Base-by-base conservation (phyloP, 2,113 vertebrate genomes). In the Leptosomus discolor region DNA sequence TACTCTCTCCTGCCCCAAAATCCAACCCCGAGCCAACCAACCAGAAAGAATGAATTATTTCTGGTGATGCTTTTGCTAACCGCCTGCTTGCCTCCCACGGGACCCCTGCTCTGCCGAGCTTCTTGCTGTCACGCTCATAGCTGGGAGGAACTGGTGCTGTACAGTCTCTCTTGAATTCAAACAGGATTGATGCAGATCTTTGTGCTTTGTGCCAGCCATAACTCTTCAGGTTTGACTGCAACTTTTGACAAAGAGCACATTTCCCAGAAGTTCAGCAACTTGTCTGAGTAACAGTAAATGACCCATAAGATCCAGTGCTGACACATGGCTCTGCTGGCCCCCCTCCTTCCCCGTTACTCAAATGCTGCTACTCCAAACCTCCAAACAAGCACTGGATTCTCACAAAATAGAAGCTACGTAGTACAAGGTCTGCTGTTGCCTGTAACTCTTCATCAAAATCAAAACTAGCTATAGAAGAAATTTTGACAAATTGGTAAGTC, bases 261-360 rank as follows among this genome's bases (percentile, higher is more conserved):
- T 94, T 85, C 56, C 76, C 70, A 79, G 69, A 53, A 79, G 32
- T 61, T 83, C 56, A 90, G 81, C 45, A 63, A 12, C 75, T 94
- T 63, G 6, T 86, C 79, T 78, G 41, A 84, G 67, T 45, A 70
- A 45, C 41, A 26, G 60, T 65, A 76, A 80, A 54, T 64, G 88
- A 20, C 56, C 70, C 53, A 1, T 69, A 75, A 88, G 82, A 76
- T 36, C 29, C n/a, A 37, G 54, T 12, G 50, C 45, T 2, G 18
- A 65, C 63, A 27, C 48, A 30, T 3, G 5, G 69, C 61, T 85
- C 65, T 77, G 48, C 70, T 83, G 65, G 34, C 57, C 65, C 6
- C 0, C 32, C 78, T 63, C 43, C 39, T 43, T 75, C 53, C 34
- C 36, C 2, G 2, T 71, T 46, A 46, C 70, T 64, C 81, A 14